A percentile compares a stretch with the other conserved stretches of the same genome.
These are phyloP conservation scores for Sinocyclocheilus anophthalmus DNA, from an alignment of 2,113 vertebrate species.

Conservation along the genomic window DNA sequence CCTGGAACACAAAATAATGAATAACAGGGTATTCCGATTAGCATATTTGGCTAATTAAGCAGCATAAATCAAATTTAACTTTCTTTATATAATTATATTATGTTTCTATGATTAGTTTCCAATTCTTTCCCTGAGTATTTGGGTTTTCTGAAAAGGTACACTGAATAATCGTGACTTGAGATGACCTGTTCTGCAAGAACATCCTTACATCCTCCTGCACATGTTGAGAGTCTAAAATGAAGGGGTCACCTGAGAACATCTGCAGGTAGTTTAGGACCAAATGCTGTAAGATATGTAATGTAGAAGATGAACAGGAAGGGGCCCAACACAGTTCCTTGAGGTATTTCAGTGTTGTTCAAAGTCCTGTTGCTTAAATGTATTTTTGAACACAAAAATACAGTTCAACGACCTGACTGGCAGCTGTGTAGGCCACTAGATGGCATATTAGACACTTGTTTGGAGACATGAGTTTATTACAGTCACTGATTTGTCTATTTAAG, in stretches of 20 bases:
- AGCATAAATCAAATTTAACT: not conserved
- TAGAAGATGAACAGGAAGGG: not conserved
- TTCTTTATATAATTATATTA: not conserved
- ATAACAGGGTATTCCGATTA: not conserved
- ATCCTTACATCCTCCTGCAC: not conserved
- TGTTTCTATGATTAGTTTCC: not conserved
- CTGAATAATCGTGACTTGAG: not conserved
- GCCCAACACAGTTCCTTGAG: not conserved
- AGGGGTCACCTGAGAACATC: not conserved
- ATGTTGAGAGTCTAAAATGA: not conserved
- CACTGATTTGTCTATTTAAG: not conserved
- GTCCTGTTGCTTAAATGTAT: not conserved
- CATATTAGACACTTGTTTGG: not conserved
- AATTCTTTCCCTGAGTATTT: not conserved
- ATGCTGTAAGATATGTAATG: not conserved
- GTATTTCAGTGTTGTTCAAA: not conserved
- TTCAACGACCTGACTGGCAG: not conserved
- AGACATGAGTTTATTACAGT: not conserved
- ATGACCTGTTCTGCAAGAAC: not conserved
- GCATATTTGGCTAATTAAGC: not conserved
- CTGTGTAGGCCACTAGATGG: slow-evolving; percentile 28
- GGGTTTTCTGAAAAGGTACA: not conserved
- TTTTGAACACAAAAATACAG: not conserved
- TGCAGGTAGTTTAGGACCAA: not conserved
- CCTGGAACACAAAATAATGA: slow-evolving; percentile 73